Base-by-base conservation (phyloP, 2,888 invertebrate genomes). In the Lochmaea capreae region DNA sequence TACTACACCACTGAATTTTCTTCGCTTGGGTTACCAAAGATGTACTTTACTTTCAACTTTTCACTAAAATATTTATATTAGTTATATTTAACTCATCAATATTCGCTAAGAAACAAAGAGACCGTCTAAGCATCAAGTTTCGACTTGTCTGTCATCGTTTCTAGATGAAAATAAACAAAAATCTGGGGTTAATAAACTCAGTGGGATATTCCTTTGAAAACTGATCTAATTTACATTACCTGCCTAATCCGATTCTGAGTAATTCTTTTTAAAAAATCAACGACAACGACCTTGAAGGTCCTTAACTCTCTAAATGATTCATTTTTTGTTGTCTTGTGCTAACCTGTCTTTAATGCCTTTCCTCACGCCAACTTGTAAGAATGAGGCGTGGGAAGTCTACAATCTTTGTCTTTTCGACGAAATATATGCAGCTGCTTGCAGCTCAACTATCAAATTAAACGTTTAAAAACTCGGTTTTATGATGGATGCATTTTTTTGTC, bases 261-360 rank as follows among this genome's bases (percentile, higher is more conserved):
- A 66, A 42, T 57, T 14, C 57, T 61, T 43, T 57, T 66, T 52
- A 62, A 67, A 75, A 70, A 67, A 72, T 69, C 70, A 18, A 72
- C 72, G 71, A 61, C 76, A 57, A 72, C 72, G 71, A 69, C 76
- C 73, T 77, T 77, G 74, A 70, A 72, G 71, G 74, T 74, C 74
- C 62, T 75, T 66, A 72, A 61, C 65, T 66, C 65, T 69, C 67
- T 62, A 74, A 61, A 71, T 75, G 75, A 77, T 70, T 75, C 75
- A 75, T 67, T 65, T 75, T 71, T 75, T 74, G 70, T 74, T 70
- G 75, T 72, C 70, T 74, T 74, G 74, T 65, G 68, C 59, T 63
- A 65, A 77, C 77, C 74, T 77, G 77, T 74, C 74, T 74, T 74
- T 74, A 63, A 72, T 74, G 67, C 65, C 72, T 76, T 74, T 65